These are phyloP conservation scores for Pituophis catenifer DNA, from an alignment of 2,113 vertebrate genomes.

Conservation along the genomic window DNA sequence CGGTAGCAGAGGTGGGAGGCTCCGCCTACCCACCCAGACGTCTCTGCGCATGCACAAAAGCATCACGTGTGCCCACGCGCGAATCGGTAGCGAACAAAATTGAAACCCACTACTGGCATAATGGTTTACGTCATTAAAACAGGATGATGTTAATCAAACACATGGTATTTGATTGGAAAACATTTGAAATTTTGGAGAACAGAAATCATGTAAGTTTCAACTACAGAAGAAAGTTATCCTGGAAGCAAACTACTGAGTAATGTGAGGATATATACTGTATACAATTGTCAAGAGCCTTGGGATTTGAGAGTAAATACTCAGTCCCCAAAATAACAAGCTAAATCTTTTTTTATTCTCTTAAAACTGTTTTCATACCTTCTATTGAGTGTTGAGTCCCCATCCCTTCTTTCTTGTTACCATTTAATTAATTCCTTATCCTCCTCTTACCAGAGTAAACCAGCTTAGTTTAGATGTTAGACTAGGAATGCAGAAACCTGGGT, in stretches of 20 bases:
- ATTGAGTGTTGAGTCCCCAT: neutral
- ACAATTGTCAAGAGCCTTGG: neutral
- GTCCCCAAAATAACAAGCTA: neutral
- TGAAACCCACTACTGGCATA: neutral
- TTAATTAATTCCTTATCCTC: neutral
- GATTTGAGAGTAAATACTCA: neutral
- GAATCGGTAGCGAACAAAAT: too few species aligned
- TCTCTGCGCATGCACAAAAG: too few species aligned
- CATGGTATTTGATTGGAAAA: neutral
- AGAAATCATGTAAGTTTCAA: neutral
- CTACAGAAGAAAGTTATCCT: neutral
- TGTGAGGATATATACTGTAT: neutral
- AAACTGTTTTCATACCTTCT: neutral
- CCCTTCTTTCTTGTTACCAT: neutral
- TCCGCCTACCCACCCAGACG: too few species aligned
- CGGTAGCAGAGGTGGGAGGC: too few species aligned
- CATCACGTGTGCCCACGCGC: too few species aligned
- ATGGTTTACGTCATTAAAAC: neutral
- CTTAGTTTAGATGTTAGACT: neutral
- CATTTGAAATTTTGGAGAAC: neutral
- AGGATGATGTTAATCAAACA: neutral
- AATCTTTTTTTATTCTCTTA: neutral
- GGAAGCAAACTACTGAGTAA: neutral
- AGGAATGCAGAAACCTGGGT: neutral
- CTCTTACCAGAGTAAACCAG: neutral